phyloP scores from a whole-genome alignment of 2,113 vertebrate genomes.

The Tragelaphus strepsiceros region DNA sequence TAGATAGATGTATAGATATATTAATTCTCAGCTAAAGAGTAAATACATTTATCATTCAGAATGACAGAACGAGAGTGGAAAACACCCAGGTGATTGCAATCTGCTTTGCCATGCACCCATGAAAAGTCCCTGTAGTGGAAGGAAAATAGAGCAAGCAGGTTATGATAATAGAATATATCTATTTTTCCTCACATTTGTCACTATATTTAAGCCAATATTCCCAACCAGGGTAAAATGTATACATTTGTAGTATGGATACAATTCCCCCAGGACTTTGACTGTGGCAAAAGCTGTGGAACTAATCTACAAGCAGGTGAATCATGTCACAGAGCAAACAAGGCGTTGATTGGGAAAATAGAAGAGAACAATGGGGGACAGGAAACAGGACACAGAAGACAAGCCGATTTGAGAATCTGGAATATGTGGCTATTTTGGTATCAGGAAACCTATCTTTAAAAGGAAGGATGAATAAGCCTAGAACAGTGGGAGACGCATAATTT shows the following conservation, averaged over 20 bases:
- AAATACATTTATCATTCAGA: slow-evolving; percentile 57
- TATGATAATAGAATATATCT: slow-evolving; percentile 58
- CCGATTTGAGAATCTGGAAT: slow-evolving; percentile 50
- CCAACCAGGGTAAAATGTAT: slow-evolving; percentile 62
- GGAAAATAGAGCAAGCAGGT: slow-evolving; percentile 63
- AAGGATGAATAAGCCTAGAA: slow-evolving; percentile 71
- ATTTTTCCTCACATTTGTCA: slow-evolving; percentile 71
- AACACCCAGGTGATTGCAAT: slow-evolving; percentile 60
- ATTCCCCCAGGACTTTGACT: slow-evolving; percentile 41
- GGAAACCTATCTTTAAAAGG: slow-evolving; percentile 67
- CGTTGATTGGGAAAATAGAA: slow-evolving; percentile 49
- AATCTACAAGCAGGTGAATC: slow-evolving; percentile 64
- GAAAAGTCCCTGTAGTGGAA: slow-evolving; percentile 72
- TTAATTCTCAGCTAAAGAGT: slow-evolving; percentile 58
- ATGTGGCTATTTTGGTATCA: slow-evolving; percentile 67
- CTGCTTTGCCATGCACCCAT: slow-evolving; percentile 63
- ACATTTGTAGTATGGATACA: slow-evolving; percentile 57
- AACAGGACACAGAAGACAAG: slow-evolving; percentile 74
- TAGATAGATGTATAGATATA: not conserved
- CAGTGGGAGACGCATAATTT: slow-evolving; percentile 37
- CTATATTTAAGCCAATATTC: slow-evolving; percentile 64
- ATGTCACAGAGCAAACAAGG: slow-evolving; percentile 56
- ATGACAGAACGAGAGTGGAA: slow-evolving; percentile 43
- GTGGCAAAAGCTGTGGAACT: slow-evolving; percentile 29
- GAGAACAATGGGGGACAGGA: slow-evolving; percentile 76